Conservation (phyloP, 2,888 invertebrate species). For the Dastarcus helophoroides region DNA sequence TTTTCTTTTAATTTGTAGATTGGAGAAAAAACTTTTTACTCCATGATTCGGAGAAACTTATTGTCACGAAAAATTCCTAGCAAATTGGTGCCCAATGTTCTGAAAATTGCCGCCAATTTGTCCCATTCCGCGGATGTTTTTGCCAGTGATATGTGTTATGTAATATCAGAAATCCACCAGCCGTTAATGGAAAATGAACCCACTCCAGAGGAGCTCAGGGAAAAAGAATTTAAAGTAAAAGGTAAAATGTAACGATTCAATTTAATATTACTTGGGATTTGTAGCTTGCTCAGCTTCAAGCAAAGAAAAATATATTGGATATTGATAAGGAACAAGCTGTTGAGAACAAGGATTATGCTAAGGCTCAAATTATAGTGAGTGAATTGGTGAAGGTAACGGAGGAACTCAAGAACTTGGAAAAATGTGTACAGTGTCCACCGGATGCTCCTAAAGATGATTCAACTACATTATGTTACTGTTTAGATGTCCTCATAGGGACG, state of each 20-base stretch:
- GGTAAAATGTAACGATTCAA: too few species aligned
- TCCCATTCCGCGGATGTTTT: constrained; percentile 17
- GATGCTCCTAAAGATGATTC: constrained; percentile 17
- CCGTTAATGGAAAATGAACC: constrained; percentile 16
- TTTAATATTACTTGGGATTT: too few species aligned
- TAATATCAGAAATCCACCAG: constrained; percentile 25
- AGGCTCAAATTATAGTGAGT: constrained; percentile 17
- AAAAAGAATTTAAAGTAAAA: constrained; percentile 18
- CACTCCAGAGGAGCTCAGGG: constrained; percentile 10
- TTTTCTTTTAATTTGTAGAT: constrained; percentile 16
- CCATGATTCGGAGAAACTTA: constrained; percentile 15
- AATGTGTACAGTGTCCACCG: constrained; percentile 6
- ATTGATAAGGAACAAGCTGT: constrained; percentile 22
- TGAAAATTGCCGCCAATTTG: constrained; percentile 17
- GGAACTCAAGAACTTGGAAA: constrained; percentile 16
- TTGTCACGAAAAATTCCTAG: constrained; percentile 15
- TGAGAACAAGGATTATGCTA: constrained; percentile 18
- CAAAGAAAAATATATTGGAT: constrained; percentile 21
- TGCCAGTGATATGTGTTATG: constrained; percentile 19
- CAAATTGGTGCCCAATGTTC: constrained; percentile 18
- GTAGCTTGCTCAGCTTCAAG: constrained; percentile 20
- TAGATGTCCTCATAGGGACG: constrained; percentile 20
- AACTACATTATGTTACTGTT: constrained; percentile 18
- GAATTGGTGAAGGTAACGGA: constrained; percentile 16
- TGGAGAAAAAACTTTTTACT: constrained; percentile 18